Evolutionary conservation across 1,140 invertebrate species (phyloP).

Genomic region (Ceratosolen fusciceps): DNA sequence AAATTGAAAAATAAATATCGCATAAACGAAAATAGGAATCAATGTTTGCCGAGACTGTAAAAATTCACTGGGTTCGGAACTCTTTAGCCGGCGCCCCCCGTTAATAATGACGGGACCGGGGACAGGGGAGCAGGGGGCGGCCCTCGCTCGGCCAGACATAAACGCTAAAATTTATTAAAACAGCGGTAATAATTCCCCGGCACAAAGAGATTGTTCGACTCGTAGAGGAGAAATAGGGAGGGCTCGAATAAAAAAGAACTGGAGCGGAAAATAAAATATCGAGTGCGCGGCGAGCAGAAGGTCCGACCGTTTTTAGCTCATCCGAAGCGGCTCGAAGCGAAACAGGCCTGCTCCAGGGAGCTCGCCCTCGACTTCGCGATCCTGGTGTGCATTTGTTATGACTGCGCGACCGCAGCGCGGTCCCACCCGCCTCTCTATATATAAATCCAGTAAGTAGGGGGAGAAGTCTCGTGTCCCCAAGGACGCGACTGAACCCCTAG

Average conservation of each 20-base stretch:
- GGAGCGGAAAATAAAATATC: constrained; percentile 35
- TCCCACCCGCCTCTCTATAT: not conserved
- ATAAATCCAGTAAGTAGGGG: not conserved
- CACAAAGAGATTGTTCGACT: not conserved
- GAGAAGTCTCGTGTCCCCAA: constrained; percentile 14
- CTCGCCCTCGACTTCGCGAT: constrained; percentile 1
- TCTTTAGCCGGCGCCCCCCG: not conserved
- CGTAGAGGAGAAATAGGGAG: not conserved
- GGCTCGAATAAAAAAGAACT: not conserved
- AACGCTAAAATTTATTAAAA: constrained; percentile 27
- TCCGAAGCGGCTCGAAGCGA: not conserved
- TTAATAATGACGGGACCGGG: too few species aligned
- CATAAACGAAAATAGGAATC: not conserved
- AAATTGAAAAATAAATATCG: constrained; percentile 4
- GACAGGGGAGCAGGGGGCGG: constrained; percentile 3
- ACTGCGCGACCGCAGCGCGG: constrained; percentile 35
- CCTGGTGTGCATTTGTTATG: constrained; percentile 52
- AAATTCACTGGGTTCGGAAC: not conserved
- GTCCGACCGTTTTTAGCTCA: not conserved
- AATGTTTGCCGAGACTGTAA: not conserved
- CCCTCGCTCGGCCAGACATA: not conserved
- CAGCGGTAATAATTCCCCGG: constrained; percentile 22
- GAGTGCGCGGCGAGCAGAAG: not conserved
- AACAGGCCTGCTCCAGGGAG: too few species aligned
- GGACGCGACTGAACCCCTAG: not conserved